Evolutionary conservation across 2,888 invertebrate genomes (phyloP), one percentile per base, ranked within the genome.

Genomic region (Cephalotes varians): DNA sequence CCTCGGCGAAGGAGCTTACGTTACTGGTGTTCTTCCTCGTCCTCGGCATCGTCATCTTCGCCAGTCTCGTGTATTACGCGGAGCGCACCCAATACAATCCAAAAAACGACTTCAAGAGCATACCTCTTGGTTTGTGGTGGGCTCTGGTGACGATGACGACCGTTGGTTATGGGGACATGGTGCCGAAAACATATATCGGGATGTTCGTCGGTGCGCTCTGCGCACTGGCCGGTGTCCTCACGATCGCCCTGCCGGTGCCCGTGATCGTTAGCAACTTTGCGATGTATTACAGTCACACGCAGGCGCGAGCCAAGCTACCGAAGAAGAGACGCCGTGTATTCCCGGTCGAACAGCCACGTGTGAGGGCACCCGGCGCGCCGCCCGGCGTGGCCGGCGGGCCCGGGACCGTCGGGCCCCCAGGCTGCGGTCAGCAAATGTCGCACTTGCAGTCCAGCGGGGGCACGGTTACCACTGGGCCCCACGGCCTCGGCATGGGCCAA

Each of bases 241-340:
- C 99, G 94, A 99, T 99, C 95, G 99, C 99, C 93, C 96, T 99
- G 94, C 99, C 99, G 90, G 99, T 99, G 93, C 99, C 99, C 91
- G 99, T 99, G 95, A 99, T 99, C 94, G 99, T 99, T 90, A 99
- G 98, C 95, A 99, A 99, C 96, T 99, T 99, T 95, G 98, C 98
- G 93, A 98, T 98, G 98, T 98, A 98, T 95, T 98, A 98, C 95
- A 98, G 98, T 91, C 98, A 98, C 95, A 98, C 98, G 92, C 96
- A 99, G 96, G 99, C 99, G 88, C 96, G 99, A 93, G 99, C 99
- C 86, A 99, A 99, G 95, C 96, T 99, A 95, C 99, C 99, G 87
- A 99, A 99, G 96, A 99, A 99, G 95, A 96, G 99, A 90, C 96
- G 99, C 95, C 96, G 99, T 94, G 99, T 99, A 89, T 96, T 99